Conservation (phyloP, 2,113 vertebrate genomes). For the Hipposideros armiger region DNA sequence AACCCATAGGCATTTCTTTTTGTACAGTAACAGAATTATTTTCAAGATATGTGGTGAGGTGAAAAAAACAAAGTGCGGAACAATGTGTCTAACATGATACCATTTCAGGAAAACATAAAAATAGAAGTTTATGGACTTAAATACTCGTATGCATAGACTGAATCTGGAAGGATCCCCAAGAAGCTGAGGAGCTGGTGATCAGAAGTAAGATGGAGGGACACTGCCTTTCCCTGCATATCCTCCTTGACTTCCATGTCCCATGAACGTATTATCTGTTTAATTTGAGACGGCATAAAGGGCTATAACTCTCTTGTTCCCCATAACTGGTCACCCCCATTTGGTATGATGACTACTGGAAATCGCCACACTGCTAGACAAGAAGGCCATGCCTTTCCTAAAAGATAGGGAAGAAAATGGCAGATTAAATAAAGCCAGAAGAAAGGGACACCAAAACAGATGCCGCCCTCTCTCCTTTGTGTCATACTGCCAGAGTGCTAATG, state of each 20-base stretch:
- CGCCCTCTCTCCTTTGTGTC: not conserved
- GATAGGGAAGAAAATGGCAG: not conserved
- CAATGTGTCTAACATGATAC: not conserved
- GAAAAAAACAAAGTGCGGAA: not conserved
- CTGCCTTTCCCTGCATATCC: not conserved
- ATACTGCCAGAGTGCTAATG: accelerated
- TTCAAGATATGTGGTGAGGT: not conserved
- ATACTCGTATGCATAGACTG: not conserved
- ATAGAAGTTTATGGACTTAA: not conserved
- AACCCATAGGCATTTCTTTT: not conserved
- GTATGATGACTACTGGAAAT: not conserved
- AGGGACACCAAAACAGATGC: not conserved
- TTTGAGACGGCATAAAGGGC: not conserved
- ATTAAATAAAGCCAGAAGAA: not conserved
- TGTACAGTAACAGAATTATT: not conserved
- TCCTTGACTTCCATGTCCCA: not conserved
- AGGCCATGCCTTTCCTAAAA: not conserved
- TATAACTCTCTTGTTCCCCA: not conserved
- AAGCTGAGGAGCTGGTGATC: not conserved
- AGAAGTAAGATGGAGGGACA: no score
- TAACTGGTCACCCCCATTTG: not conserved
- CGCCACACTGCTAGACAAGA: not conserved
- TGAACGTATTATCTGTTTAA: not conserved
- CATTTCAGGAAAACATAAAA: not conserved
- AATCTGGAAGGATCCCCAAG: not conserved